Percentiles rank a stretch among this genome's conserved stretches.
Conservation (phyloP, 2,888 invertebrate species). For the Dastarcus helophoroides region DNA sequence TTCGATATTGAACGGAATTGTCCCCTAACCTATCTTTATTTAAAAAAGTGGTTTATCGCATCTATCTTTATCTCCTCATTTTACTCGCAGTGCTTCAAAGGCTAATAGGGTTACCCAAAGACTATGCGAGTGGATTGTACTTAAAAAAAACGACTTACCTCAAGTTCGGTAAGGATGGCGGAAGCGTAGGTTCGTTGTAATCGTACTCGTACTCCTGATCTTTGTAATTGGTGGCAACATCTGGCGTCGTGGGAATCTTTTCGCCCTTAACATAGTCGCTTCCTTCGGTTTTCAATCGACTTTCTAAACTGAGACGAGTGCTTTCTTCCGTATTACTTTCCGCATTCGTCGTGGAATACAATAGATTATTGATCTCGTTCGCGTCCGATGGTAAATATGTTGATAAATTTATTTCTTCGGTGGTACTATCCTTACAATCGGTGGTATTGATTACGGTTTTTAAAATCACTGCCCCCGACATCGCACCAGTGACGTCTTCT, state of each 20-base stretch:
- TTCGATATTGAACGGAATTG: no score
- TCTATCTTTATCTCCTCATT: no score
- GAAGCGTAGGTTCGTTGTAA: constrained; percentile 58
- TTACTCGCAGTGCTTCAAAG: no score
- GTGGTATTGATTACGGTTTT: constrained; percentile 29
- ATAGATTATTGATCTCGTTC: constrained; percentile 19
- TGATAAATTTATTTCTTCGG: constrained; percentile 8
- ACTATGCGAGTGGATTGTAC: no score
- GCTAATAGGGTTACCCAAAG: no score
- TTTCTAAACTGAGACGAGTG: no score
- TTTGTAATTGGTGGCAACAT: no score
- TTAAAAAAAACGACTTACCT: constrained; percentile 40
- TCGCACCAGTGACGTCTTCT: neutral
- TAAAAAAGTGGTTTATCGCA: no score
- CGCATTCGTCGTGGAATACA: constrained; percentile 13
- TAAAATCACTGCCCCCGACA: constrained; percentile 19
- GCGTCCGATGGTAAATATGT: constrained; percentile 15
- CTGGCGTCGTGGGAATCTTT: no score
- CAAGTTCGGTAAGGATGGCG: constrained; percentile 73
- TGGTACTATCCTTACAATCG: constrained; percentile 24
- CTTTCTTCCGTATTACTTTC: neutral
- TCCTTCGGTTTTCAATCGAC: no score
- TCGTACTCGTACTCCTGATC: constrained; percentile 57
- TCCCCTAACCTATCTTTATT: no score
- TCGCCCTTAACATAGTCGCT: no score